Evolutionary conservation across 2,113 vertebrate species (phyloP).

Genomic region (Girardinichthys multiradiatus): DNA sequence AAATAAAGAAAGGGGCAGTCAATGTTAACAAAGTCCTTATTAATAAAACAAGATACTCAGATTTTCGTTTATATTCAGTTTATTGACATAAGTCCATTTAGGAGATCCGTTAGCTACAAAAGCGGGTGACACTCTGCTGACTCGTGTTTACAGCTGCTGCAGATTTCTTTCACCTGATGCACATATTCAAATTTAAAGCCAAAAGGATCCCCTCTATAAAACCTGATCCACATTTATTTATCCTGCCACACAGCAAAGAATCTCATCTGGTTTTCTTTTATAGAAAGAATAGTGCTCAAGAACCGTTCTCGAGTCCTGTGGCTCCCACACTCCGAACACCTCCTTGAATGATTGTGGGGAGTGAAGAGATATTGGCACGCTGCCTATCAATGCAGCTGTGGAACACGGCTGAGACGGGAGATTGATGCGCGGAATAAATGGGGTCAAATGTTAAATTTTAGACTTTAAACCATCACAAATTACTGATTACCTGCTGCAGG

Average conservation of each 20-base stretch:
- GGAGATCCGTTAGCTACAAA: not conserved
- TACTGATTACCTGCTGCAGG: slow-evolving; percentile 59
- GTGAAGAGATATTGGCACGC: slow-evolving; percentile 63
- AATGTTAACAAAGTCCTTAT: not conserved
- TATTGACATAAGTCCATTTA: no score
- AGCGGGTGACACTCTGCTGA: not conserved
- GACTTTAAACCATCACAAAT: slow-evolving; percentile 61
- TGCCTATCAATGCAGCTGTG: slow-evolving; percentile 77
- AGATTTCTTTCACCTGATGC: slow-evolving; percentile 38
- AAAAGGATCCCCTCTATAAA: slow-evolving; percentile 47
- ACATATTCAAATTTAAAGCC: slow-evolving; percentile 30
- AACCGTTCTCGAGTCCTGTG: slow-evolving; percentile 52
- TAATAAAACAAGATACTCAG: not conserved
- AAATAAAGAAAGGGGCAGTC: not conserved
- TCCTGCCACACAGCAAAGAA: slow-evolving; percentile 45
- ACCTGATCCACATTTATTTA: slow-evolving; percentile 45
- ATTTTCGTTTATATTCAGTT: no score
- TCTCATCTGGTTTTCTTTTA: slow-evolving; percentile 72
- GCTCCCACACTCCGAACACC: slow-evolving; percentile 60
- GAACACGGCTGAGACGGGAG: slow-evolving; percentile 58
- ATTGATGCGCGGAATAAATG: slow-evolving; percentile 54
- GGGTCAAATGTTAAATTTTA: slow-evolving; percentile 59
- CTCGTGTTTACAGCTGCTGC: slow-evolving; percentile 18
- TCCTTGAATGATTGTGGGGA: slow-evolving; percentile 68
- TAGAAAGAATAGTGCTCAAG: slow-evolving; percentile 61